Base-by-base conservation (phyloP, 2,888 invertebrate species). In the Nymphalis polychloros region DNA sequence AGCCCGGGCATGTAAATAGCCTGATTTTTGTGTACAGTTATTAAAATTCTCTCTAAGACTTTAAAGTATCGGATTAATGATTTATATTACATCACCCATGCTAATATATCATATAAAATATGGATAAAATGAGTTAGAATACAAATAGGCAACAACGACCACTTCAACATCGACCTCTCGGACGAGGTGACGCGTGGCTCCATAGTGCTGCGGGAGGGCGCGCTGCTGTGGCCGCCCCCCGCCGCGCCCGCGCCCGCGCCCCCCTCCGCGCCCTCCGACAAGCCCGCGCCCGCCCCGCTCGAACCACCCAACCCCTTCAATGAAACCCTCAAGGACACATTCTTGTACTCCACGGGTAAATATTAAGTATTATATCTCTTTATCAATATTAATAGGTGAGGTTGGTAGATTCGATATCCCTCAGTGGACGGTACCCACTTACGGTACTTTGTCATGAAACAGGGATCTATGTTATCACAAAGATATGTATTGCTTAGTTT, bases 141-240 rank as follows among this genome's bases (percentile, higher is more conserved):
- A n/a, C 17, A 8, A 20, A 13, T 48, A 96, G 96, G 96, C 47
- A 94, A 95, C 69, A 94, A 97, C 74, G 95, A 97, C 76, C 95
- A 96, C 82, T 97, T 95, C 88, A 85, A 95, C 84, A 94, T 97
- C 68, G 95, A 97, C 86, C 85, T 97, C 70, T 94, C 96, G 75
- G 97, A 98, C 86, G 97, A 98, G 84, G 97, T 98, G 62, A 95
- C 97, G 0, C 93, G 97, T 27, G 97, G 97, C 0, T 95, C 96
- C 60, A 96, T 97, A 72, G 94, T 98, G 55, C 90, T 97, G 53
- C 93, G 96, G 71, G 93, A 95, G 67, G 97, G 97, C 0, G 89
- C 95, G 78, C 82, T 96, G 64, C 87, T 97, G 83, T 97, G 97
- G 97, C 97, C 97, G 31, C 94, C 96, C 67, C 94, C 95, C 66